Base-by-base conservation (phyloP, 1,140 invertebrate species). In the Papilio xuthus region DNA sequence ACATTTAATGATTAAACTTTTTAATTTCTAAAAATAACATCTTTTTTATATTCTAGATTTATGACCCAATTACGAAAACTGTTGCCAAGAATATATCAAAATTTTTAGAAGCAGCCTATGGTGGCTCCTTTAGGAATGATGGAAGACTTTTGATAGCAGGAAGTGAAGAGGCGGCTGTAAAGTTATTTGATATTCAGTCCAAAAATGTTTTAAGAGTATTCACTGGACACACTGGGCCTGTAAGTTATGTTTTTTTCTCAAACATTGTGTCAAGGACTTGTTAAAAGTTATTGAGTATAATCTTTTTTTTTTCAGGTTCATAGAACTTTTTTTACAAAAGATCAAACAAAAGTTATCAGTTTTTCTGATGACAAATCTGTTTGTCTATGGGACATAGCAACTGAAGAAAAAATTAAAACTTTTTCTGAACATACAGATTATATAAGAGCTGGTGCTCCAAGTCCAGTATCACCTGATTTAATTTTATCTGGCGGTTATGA, bases 301-400 rank as follows among this genome's bases (percentile, higher is more conserved):
- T 0, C 79, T 73, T 70, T 37, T 79, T n/a, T 32, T 47, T 92
- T 91, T 69, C 83, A 94, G 94, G 97, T 98, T 1, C 98, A 98
- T 90, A 95, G 98, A 53, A 96, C 97, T 81, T 96, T 96, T 87
- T 99, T 99, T 85, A 96, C 98, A 18, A 94, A 95, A 44, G 96
- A 97, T 89, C 96, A 97, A 85, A 91, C 96, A 42, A 96, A 97
- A 78, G 94, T 99, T 42, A 95, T 97, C 8, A 98, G 98, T 86
- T 99, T 98, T 90, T 98, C 98, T 9, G 98, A 99, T 94, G 99
- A 99, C 90, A 98, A 98, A 92, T 95, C 96, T n/a, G 96, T 97
- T 9, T 94, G 95, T 80, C 82, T 99, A 12, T 99, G 98, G 98
- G 98, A 99, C 88, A 97, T 99, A 87, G 95, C 97, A 7, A 97